Conservation (phyloP, 1,140 invertebrate species). For the Plectrocnemia conspersa region DNA sequence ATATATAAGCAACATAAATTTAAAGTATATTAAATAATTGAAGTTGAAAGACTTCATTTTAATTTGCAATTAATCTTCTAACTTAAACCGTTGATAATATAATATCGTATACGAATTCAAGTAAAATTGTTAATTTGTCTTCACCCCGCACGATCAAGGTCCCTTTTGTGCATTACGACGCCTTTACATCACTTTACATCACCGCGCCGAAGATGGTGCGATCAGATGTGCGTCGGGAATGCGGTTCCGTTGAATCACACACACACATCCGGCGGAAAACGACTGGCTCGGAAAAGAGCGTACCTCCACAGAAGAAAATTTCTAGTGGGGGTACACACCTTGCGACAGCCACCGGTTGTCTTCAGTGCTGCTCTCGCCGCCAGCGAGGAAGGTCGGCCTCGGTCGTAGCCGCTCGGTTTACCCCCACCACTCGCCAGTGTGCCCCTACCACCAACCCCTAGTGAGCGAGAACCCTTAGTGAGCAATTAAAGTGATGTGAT, state of each 20-base stretch:
- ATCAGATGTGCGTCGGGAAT: not conserved
- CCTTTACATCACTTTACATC: not conserved
- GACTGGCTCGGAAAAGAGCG: not conserved
- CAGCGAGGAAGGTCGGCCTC: not conserved
- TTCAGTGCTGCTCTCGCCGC: slow-evolving; percentile 16
- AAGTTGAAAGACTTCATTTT: too few relatives aligned
- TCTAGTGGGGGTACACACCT: slow-evolving; percentile 3
- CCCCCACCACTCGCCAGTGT: not conserved
- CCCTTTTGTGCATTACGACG: not conserved
- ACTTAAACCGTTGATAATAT: too few relatives aligned
- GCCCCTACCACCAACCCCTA: not conserved
- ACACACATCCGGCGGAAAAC: not conserved
- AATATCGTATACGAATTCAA: too few relatives aligned
- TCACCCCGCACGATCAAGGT: too few relatives aligned
- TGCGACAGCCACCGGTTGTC: not conserved
- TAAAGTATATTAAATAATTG: too few relatives aligned
- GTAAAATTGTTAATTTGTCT: too few relatives aligned
- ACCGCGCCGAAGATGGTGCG: not conserved
- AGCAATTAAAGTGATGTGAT: not conserved
- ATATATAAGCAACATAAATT: too few relatives aligned
- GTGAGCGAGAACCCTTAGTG: not conserved
- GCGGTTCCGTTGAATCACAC: not conserved
- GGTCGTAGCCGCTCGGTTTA: not conserved
- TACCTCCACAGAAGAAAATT: not conserved
- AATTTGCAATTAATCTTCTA: too few relatives aligned